A percentile compares a stretch with the other conserved stretches of the same genome.
phyloP scores from a whole-genome alignment of 2,888 invertebrate species.

The Shargacucullia verbasci region DNA sequence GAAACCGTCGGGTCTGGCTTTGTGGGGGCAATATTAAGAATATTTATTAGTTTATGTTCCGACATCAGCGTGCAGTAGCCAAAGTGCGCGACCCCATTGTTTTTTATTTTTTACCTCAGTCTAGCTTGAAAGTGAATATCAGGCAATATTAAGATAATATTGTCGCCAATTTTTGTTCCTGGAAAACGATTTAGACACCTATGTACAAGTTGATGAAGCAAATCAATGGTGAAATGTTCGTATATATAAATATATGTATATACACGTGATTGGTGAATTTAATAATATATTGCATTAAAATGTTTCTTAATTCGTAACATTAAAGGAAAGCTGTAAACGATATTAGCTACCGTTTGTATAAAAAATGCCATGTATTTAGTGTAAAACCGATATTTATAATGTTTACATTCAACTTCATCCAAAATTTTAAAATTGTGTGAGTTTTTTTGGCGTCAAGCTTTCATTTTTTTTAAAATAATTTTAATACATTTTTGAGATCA shows the following conservation, averaged over 20 bases:
- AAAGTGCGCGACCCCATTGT: too few species aligned
- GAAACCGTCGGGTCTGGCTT: too few species aligned
- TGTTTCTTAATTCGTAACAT: neutral
- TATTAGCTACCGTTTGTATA: neutral
- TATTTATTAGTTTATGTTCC: too few species aligned
- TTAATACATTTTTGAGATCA: conserved; percentile 7
- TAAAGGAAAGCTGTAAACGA: neutral
- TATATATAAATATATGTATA: conserved; percentile 20
- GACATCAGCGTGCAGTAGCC: too few species aligned
- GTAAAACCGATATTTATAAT: neutral
- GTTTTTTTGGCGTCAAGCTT: neutral
- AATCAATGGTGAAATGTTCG: neutral
- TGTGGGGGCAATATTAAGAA: too few species aligned
- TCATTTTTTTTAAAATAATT: neutral
- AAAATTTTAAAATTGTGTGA: too few species aligned
- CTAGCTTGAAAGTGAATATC: neutral
- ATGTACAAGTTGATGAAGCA: conserved; percentile 27
- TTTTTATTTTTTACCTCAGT: too few species aligned
- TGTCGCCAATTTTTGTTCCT: conserved; percentile 13
- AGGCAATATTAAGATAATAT: neutral
- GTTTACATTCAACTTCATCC: too few species aligned
- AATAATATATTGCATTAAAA: conserved; percentile 2
- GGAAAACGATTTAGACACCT: conserved; percentile 27
- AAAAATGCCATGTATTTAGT: conserved; percentile 21
- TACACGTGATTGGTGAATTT: conserved; percentile 8